Evolutionary conservation across 2,888 invertebrate genomes (phyloP), one percentile per base, ranked within the genome.

Genomic region (Pediacus dermestoides): DNA sequence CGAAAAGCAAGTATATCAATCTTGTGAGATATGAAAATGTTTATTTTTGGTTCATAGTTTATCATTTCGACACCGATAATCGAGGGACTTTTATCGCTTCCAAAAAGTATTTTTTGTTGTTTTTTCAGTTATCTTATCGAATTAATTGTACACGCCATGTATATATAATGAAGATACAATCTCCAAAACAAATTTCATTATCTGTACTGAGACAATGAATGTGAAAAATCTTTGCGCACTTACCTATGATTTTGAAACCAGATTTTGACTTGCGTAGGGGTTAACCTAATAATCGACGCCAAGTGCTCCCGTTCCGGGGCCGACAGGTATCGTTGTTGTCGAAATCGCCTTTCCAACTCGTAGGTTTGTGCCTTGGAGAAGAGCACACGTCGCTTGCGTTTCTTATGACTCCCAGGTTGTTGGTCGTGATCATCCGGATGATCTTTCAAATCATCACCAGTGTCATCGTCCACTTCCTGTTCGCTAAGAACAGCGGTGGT

Each of bases 281-380:
- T 96, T 40, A 99, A 74, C 38, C 92, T 79, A 49, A 99, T 97
- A 58, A 94, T 77, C 48, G 89, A 89, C 2, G 99, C 97, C 50
- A 99, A 74, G 65, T 96, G 95, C 64, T 99, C 99, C 18, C 99
- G 73, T 68, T 99, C 99, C 0, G 97, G 97, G 0, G 97, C 99
- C 2, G 95, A 95, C 9, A 99, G 76, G 70, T 99, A 99, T 50
- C 94, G 76, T 68, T 99, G 97, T 64, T 95, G 94, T 2, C 94
- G 78, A 70, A 97, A 97, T 46, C 96, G 77, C 62, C 94, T 74
- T 66, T 97, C 96, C 50, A 97, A 68, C 66, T 97, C 96, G 71
- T 89, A 96, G 0, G 96, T 97, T 66, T 97, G 97, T 0, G 92
- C 90, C 71, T 96, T 97, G 33, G 95, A 94, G 71, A 99, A 99